Conservation (phyloP, 2,113 vertebrate species). For the Eretmodus cyanostictus region DNA sequence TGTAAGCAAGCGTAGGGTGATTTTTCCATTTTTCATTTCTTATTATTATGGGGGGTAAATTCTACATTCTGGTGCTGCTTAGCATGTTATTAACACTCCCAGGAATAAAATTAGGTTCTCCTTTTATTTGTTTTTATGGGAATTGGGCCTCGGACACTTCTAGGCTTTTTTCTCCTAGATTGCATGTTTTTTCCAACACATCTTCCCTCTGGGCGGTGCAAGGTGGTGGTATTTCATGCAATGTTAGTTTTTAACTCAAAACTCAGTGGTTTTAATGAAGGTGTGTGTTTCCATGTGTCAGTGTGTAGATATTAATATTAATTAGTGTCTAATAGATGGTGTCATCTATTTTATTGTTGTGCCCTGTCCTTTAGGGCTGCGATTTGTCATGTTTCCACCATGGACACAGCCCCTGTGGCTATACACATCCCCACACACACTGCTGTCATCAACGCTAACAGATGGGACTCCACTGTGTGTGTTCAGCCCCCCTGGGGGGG, state of each 20-base stretch:
- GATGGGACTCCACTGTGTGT: constrained; percentile 42
- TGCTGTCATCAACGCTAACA: constrained; percentile 53
- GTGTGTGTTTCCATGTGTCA: neutral
- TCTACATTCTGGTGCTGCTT: neutral
- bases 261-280: neutral
- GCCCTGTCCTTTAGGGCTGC: constrained; percentile 28
- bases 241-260: constrained; percentile 8
- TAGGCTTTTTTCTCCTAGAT: neutral
- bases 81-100: neutral
- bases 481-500: constrained; percentile 10
- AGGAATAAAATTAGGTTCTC: neutral
- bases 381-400: constrained; percentile 53
- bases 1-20: neutral
- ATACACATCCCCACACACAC: neutral
- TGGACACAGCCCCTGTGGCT: neutral
- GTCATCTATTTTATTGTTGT: constrained; percentile 48
- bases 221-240: neutral
- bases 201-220: neutral
- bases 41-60: neutral
- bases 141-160: neutral
- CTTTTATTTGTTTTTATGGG: neutral
- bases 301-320: constrained; percentile 28
- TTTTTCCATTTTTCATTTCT: neutral
- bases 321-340: constrained; percentile 37
- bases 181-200: constrained; percentile 10